Evolutionary conservation across 2,113 vertebrate genomes (phyloP).

Genomic region (Tachysurus fulvidraco): DNA sequence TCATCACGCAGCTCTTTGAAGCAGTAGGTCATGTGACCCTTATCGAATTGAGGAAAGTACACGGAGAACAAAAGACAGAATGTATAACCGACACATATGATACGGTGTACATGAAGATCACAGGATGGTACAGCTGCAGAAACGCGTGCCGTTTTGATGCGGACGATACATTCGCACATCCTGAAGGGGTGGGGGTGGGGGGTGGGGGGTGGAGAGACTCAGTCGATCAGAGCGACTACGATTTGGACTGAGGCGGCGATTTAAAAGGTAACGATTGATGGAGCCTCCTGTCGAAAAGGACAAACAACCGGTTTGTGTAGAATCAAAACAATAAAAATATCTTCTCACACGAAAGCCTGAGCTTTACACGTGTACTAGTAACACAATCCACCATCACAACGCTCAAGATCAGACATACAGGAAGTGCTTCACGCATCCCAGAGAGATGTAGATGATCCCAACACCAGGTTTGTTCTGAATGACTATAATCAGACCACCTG

Average conservation of each 20-base stretch:
- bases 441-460: background rate
- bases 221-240: no score
- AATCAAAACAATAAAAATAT: background rate
- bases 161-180: background rate
- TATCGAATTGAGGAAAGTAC: background rate
- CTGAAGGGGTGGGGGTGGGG: background rate
- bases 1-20: constrained; percentile 1
- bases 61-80: background rate
- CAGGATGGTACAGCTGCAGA: background rate
- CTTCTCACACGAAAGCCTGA: background rate
- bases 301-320: background rate
- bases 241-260: no score
- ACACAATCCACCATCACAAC: background rate
- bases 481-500: background rate
- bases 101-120: background rate
- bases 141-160: background rate
- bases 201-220: no score
- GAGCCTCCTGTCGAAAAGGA: no score
- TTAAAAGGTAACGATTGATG: no score
- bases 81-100: background rate
- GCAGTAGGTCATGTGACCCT: background rate
- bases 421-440: background rate
- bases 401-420: background rate
- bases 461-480: background rate
- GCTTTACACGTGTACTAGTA: background rate